These are phyloP conservation scores for Shinisaurus crocodilurus DNA, from an alignment of 2,113 vertebrate species.

Conservation along the genomic window DNA sequence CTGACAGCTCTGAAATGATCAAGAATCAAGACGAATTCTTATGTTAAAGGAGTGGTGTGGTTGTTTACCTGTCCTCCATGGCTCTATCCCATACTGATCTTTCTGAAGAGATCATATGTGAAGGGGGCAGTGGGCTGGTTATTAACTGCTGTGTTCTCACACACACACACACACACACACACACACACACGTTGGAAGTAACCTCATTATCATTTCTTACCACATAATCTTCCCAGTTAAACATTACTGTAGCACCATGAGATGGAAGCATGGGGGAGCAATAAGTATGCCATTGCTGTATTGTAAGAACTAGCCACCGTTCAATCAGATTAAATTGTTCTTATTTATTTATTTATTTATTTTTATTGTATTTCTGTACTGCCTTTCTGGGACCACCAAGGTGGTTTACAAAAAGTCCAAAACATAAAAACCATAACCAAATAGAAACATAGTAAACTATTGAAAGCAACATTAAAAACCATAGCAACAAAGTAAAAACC, in stretches of 20 bases:
- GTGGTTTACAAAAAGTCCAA: neutral
- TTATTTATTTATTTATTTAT: neutral
- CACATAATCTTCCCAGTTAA: neutral
- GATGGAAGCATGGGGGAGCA: neutral
- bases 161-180: no score
- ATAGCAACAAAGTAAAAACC: no score
- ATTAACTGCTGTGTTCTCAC: neutral
- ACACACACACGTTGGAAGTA: neutral
- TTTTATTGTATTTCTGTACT: neutral
- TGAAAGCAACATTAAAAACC: no score
- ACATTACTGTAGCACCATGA: neutral
- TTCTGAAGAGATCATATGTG: neutral
- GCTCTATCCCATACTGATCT: neutral
- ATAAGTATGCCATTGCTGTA: neutral
- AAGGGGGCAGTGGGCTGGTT: neutral
- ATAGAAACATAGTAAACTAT: no score
- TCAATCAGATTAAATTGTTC: no score
- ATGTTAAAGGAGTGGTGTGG: neutral
- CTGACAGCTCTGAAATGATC: slow-evolving; percentile 4
- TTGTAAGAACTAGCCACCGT: neutral
- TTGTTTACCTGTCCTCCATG: neutral
- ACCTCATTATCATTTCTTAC: neutral
- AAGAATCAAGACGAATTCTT: neutral
- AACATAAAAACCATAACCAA: no score
- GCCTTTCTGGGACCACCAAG: neutral